Evolutionary conservation across 2,888 invertebrate species (phyloP).

Genomic region (Volucella bombylans): DNA sequence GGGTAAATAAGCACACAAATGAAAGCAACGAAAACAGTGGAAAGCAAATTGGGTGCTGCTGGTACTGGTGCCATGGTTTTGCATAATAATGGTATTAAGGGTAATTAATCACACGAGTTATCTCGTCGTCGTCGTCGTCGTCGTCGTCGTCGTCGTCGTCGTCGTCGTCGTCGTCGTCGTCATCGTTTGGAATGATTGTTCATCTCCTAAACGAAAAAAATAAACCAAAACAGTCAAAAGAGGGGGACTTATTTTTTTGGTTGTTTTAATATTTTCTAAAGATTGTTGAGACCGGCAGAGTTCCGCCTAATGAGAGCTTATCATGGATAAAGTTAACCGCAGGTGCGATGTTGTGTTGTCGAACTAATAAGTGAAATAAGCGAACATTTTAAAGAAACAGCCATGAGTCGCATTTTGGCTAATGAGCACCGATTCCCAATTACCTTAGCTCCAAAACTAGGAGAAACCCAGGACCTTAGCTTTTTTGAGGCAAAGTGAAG

Average conservation of each 20-base stretch:
- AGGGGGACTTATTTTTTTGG: constrained; percentile 14
- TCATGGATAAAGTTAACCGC: constrained; percentile 13
- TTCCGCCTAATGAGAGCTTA: constrained; percentile 2
- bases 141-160: constrained; percentile 46
- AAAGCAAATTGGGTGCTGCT: constrained; percentile 71
- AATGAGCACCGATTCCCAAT: no score
- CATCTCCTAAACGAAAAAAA: constrained; percentile 45
- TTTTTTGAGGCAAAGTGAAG: no score
- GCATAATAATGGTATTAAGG: constrained; percentile 73
- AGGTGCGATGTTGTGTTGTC: not conserved
- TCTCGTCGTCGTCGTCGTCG: constrained; percentile 54
- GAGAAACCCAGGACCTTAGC: no score
- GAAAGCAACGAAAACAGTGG: constrained; percentile 53
- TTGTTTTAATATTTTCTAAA: constrained; percentile 14
- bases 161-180: constrained; percentile 46
- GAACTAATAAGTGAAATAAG: no score
- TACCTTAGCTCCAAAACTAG: no score
- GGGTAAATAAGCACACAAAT: constrained; percentile 68
- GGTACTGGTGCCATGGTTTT: constrained; percentile 70
- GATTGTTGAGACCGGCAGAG: not conserved
- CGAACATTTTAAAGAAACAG: no score
- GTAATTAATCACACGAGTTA: constrained; percentile 72
- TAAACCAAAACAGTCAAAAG: constrained; percentile 1
- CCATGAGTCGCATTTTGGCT: no score
- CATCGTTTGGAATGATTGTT: constrained; percentile 53